Conservation (phyloP, 2,888 invertebrate species). For the Dynastes grantii region DNA sequence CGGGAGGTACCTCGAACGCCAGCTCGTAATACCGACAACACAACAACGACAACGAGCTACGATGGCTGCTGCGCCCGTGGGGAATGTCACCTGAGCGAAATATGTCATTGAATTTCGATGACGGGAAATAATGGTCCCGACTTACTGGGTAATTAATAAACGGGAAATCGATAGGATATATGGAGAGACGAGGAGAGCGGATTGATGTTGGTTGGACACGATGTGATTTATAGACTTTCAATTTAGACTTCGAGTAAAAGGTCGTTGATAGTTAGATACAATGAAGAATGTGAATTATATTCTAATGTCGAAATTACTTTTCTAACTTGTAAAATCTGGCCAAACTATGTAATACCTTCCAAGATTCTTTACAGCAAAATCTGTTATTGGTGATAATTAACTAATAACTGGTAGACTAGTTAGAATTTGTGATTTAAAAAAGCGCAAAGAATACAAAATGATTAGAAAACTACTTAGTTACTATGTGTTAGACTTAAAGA, state of each 20-base stretch:
- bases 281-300: too few relatives aligned
- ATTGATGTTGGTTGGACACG: slow-evolving; percentile 4
- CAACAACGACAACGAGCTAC: slow-evolving; percentile 6
- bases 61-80: slow-evolving; percentile 28
- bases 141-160: slow-evolving; percentile 48
- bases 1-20: neutral
- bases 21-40: neutral
- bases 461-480: too few relatives aligned
- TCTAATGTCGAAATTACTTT: too few relatives aligned
- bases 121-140: slow-evolving; percentile 54
- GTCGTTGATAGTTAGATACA: too few relatives aligned
- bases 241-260: neutral
- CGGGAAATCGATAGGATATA: slow-evolving; percentile 28
- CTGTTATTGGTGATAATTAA: too few relatives aligned
- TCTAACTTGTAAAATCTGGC: too few relatives aligned
- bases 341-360: too few relatives aligned
- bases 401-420: too few relatives aligned
- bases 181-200: neutral
- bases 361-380: too few relatives aligned
- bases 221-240: slow-evolving; percentile 32
- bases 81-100: slow-evolving; percentile 55
- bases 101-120: slow-evolving; percentile 54
- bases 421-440: too few relatives aligned
- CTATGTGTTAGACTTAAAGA: too few relatives aligned
- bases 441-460: too few relatives aligned